A percentile compares a stretch with the other conserved stretches of the same genome.
These are phyloP conservation scores for Carterocephalus palaemon DNA, from an alignment of 2,888 invertebrate genomes.

Conservation along the genomic window DNA sequence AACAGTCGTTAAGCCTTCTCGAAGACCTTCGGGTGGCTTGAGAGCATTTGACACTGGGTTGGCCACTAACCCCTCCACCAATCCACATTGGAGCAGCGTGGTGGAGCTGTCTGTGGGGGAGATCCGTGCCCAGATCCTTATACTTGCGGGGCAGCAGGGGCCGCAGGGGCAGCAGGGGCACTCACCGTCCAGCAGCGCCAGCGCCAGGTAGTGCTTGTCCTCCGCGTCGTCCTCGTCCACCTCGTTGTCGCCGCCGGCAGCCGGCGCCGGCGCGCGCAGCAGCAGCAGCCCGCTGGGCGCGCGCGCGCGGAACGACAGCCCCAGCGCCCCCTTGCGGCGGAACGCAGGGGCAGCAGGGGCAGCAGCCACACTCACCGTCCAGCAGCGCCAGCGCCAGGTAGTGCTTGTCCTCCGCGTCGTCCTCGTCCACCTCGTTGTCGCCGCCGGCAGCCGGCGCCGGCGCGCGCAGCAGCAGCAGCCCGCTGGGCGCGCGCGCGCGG, in stretches of 20 bases:
- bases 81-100: no score
- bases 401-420: constrained; percentile 53
- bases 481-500: constrained; percentile 81
- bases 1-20: no score
- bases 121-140: no score
- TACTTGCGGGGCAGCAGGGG: no score
- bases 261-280: constrained; percentile 89
- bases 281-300: no score
- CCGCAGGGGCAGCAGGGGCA: no score
- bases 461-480: constrained; percentile 84
- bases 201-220: constrained; percentile 54
- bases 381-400: constrained; percentile 53
- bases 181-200: constrained; percentile 54
- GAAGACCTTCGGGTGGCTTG: no score
- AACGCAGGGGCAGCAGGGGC: constrained; percentile 79
- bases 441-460: constrained; percentile 69
- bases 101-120: no score
- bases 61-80: no score
- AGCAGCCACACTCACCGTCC: constrained; percentile 57
- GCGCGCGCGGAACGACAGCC: no score
- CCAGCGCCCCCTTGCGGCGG: constrained; percentile 86
- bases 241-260: constrained; percentile 56
- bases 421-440: constrained; percentile 52
- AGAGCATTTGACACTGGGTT: no score
- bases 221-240: constrained; percentile 50